phyloP scores from a whole-genome alignment of 2,888 invertebrate species.

The Gymnoscelis rufifasciata region DNA sequence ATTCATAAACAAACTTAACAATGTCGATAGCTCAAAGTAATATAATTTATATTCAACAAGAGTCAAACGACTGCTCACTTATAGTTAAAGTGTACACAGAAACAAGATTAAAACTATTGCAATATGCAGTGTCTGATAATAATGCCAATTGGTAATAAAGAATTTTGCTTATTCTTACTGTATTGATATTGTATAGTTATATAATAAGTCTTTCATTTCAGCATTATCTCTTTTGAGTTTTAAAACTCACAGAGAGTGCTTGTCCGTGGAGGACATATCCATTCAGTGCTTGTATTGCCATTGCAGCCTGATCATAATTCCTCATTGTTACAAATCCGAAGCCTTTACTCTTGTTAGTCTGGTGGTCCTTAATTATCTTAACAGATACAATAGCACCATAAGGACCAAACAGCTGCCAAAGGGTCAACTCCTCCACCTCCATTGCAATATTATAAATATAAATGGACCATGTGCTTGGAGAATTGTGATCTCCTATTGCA shows the following conservation, averaged over 20 bases:
- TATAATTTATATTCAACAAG: slow-evolving; percentile 73
- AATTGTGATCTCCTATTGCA: slow-evolving; percentile 70
- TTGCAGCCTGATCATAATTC: slow-evolving; percentile 76
- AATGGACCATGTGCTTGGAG: slow-evolving; percentile 76
- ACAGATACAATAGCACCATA: slow-evolving; percentile 79
- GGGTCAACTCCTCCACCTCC: slow-evolving; percentile 73
- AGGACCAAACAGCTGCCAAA: slow-evolving; percentile 77
- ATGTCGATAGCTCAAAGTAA: slow-evolving; percentile 78
- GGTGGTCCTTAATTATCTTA: slow-evolving; percentile 77
- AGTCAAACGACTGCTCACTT: slow-evolving; percentile 63
- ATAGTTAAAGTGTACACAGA: slow-evolving; percentile 52
- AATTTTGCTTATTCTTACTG: slow-evolving; percentile 70
- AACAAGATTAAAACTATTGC: slow-evolving; percentile 53
- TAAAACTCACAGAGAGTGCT: slow-evolving; percentile 76
- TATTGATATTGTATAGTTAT: slow-evolving; percentile 73
- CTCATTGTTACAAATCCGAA: slow-evolving; percentile 78
- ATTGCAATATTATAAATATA: slow-evolving; percentile 77
- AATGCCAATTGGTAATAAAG: slow-evolving; percentile 64
- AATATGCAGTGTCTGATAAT: slow-evolving; percentile 49
- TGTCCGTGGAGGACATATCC: slow-evolving; percentile 72
- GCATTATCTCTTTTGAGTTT: slow-evolving; percentile 79
- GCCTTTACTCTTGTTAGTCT: slow-evolving; percentile 77
- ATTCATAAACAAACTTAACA: slow-evolving; percentile 79
- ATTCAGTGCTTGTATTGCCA: slow-evolving; percentile 76
- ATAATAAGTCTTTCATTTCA: slow-evolving; percentile 53